Conservation (phyloP, 2,888 invertebrate genomes). For the Melangyna quadrimaculata region DNA sequence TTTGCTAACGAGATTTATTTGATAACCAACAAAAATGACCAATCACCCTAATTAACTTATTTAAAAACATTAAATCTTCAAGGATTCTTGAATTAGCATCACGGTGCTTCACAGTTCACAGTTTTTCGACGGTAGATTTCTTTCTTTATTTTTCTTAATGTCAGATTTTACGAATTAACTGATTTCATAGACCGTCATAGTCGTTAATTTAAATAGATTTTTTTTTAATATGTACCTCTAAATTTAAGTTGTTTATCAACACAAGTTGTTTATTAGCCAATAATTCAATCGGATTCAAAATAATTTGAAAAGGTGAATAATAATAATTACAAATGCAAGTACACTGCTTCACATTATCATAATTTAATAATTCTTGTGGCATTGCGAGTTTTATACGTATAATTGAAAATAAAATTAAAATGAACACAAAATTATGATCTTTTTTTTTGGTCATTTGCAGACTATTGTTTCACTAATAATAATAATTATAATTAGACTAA, state of each 20-base stretch:
- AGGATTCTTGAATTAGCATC: too few species aligned
- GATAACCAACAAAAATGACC: too few species aligned
- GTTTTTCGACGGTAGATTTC: too few species aligned
- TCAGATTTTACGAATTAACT: too few species aligned
- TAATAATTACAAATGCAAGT: neutral
- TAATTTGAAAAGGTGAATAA: constrained; percentile 1
- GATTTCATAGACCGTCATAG: neutral
- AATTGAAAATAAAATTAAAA: neutral
- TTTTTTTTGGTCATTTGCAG: neutral
- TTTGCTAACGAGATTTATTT: too few species aligned
- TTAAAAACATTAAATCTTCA: too few species aligned
- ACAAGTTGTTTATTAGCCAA: neutral
- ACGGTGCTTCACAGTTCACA: too few species aligned
- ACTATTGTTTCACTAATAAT: too few species aligned
- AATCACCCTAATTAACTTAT: too few species aligned
- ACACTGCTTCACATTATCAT: neutral
- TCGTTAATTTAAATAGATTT: neutral
- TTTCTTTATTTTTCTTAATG: too few species aligned
- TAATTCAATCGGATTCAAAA: neutral
- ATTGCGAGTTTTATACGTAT: neutral
- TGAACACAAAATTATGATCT: neutral
- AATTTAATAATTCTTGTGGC: neutral
- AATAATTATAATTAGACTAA: neutral
- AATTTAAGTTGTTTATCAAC: neutral
- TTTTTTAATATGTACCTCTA: neutral